Evolutionary conservation across 2,797 vertebrate species (phyloP).

Genomic region (Onychomys torridus): DNA sequence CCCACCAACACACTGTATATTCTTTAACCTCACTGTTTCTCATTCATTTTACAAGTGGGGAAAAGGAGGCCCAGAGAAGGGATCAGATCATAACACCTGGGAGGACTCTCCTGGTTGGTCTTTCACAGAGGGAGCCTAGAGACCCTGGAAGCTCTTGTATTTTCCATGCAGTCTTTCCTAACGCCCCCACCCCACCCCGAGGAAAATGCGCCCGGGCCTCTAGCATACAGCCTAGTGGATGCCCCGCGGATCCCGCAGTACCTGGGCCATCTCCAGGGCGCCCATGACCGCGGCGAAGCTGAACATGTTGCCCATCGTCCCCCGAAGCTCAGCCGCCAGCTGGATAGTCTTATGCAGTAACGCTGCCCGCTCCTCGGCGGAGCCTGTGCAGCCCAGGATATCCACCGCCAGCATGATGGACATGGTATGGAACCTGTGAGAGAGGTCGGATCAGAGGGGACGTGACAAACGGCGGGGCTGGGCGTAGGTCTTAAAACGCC

Average conservation of each 20-base stretch:
- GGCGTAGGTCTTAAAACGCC: rapidly evolving
- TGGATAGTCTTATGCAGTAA: slow-evolving; percentile 99
- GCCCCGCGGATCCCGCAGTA: slow-evolving; percentile 71
- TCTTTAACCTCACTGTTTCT: neutral
- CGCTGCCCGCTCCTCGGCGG: slow-evolving; percentile 94
- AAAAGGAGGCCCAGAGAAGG: neutral
- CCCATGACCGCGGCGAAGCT: slow-evolving; percentile 98
- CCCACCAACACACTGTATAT: neutral
- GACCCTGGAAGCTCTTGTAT: neutral
- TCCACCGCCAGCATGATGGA: slow-evolving; percentile 98
- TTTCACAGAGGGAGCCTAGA: neutral
- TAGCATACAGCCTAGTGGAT: neutral
- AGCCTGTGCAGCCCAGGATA: slow-evolving; percentile 97
- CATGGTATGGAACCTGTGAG: slow-evolving; percentile 96
- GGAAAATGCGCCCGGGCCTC: neutral
- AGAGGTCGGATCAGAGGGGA: neutral
- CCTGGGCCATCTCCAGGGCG: slow-evolving; percentile 97
- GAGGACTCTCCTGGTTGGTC: neutral
- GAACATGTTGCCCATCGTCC: slow-evolving; percentile 98
- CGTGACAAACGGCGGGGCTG: neutral
- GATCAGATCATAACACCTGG: neutral
- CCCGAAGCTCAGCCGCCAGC: slow-evolving; percentile 96
- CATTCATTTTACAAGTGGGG: neutral
- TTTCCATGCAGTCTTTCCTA: too few species aligned
- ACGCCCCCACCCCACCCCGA: neutral